A percentile compares a stretch with the other conserved stretches of the same genome.
phyloP scores from a whole-genome alignment of 2,888 invertebrate species.

The Maniola hyperantus region DNA sequence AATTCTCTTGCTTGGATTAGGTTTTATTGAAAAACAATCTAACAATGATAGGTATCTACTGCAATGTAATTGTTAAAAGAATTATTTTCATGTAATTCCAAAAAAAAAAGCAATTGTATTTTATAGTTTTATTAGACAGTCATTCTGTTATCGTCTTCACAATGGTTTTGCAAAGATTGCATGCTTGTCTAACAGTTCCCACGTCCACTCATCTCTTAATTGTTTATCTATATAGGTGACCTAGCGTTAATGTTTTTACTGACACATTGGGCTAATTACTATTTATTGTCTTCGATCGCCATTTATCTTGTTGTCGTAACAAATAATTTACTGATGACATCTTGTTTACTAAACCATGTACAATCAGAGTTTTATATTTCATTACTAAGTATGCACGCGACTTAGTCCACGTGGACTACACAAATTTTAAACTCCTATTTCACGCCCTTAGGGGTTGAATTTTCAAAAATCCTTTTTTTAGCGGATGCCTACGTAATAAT shows the following conservation, averaged over 20 bases:
- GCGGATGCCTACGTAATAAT: too few relatives aligned
- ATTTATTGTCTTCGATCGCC: constrained; percentile 14
- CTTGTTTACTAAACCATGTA: not conserved
- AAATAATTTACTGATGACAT: constrained; percentile 7
- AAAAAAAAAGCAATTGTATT: constrained; percentile 17
- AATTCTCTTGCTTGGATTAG: not conserved
- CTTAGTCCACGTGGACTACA: too few relatives aligned
- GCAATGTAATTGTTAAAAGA: constrained; percentile 2
- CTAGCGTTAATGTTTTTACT: constrained; percentile 32
- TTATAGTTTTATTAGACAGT: constrained; percentile 22
- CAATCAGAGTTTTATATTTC: not conserved
- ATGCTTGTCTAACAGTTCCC: constrained; percentile 38
- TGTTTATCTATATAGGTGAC: constrained; percentile 40
- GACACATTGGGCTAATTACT: constrained; percentile 29
- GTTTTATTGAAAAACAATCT: not conserved
- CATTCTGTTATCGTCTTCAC: constrained; percentile 25
- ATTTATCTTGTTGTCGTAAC: constrained; percentile 13
- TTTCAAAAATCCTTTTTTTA: too few relatives aligned
- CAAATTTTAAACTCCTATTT: too few relatives aligned
- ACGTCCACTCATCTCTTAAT: constrained; percentile 37
- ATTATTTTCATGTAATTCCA: constrained; percentile 21
- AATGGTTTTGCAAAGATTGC: constrained; percentile 36
- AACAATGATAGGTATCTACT: not conserved
- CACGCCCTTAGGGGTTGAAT: too few relatives aligned
- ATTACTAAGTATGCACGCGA: too few relatives aligned